Evolutionary conservation across 2,113 vertebrate genomes (phyloP).

Genomic region (Phyllostomus discolor): DNA sequence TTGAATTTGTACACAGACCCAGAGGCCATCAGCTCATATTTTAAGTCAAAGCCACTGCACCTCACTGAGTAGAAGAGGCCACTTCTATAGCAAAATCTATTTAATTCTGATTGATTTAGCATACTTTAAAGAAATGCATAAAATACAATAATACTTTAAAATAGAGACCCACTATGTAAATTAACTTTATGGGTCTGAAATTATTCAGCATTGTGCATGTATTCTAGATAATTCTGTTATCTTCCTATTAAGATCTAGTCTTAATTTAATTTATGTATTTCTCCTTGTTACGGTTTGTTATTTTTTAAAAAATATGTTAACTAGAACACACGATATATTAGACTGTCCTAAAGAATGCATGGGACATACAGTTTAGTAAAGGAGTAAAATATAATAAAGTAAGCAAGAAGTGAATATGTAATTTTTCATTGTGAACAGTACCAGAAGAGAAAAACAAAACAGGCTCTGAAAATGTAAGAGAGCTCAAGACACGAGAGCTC

Average conservation of each 20-base stretch:
- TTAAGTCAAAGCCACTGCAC: conserved; percentile 1
- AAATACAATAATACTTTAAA: conserved; percentile 13
- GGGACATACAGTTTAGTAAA: neutral
- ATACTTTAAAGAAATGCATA: conserved; percentile 5
- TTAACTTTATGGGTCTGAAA: neutral
- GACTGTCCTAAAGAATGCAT: neutral
- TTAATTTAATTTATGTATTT: conserved; percentile 23
- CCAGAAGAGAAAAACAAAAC: neutral
- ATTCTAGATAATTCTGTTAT: neutral
- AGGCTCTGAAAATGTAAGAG: neutral
- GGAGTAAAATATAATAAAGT: neutral
- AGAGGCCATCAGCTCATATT: neutral
- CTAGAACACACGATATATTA: neutral
- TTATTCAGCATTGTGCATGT: neutral
- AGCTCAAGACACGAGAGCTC: no score
- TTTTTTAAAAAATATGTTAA: neutral
- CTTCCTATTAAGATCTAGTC: neutral
- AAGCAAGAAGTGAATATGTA: neutral
- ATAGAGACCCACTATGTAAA: neutral
- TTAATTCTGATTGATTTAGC: neutral
- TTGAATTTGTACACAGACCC: neutral
- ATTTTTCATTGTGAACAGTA: neutral
- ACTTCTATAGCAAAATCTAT: neutral
- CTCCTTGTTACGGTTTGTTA: neutral
- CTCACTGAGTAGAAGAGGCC: neutral